Conservation (phyloP, 2,797 vertebrate genomes). For the Synaphobranchus kaupii region DNA sequence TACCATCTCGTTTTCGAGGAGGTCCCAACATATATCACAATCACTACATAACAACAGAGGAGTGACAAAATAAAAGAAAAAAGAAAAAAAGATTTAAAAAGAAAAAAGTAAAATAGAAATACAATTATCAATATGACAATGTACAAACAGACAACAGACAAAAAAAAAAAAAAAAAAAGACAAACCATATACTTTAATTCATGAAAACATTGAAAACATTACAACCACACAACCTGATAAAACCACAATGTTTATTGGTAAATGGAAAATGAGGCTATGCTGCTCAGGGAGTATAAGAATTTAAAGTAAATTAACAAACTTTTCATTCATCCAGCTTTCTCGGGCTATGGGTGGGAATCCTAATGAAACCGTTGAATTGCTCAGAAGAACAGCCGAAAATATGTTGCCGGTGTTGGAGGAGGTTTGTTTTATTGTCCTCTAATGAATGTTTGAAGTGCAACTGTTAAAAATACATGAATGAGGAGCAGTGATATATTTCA, state of each 20-base stretch:
- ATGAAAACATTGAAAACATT: too few relatives aligned
- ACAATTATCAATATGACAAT: too few relatives aligned
- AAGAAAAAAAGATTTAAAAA: too few relatives aligned
- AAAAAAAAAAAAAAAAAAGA: too few relatives aligned
- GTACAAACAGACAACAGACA: too few relatives aligned
- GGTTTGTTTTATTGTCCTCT: slow-evolving; percentile 20
- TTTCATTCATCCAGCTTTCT: slow-evolving; percentile 13
- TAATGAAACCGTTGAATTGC: background rate
- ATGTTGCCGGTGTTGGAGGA: slow-evolving; percentile 15
- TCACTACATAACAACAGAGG: too few relatives aligned
- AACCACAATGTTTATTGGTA: background rate
- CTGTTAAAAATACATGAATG: background rate
- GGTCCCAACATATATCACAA: too few relatives aligned
- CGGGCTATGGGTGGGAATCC: slow-evolving; percentile 7
- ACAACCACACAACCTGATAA: too few relatives aligned
- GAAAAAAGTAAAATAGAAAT: too few relatives aligned
- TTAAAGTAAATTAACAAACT: slow-evolving; percentile 35
- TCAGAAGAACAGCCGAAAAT: slow-evolving; percentile 1
- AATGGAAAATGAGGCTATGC: background rate
- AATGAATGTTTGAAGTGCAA: background rate
- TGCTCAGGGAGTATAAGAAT: background rate
- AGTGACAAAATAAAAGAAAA: too few relatives aligned
- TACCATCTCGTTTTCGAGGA: too few relatives aligned
- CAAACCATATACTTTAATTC: too few relatives aligned
- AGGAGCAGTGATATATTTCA: background rate